Evolutionary conservation across 2,113 vertebrate species (phyloP).

Genomic region (Apaloderma vittatum): DNA sequence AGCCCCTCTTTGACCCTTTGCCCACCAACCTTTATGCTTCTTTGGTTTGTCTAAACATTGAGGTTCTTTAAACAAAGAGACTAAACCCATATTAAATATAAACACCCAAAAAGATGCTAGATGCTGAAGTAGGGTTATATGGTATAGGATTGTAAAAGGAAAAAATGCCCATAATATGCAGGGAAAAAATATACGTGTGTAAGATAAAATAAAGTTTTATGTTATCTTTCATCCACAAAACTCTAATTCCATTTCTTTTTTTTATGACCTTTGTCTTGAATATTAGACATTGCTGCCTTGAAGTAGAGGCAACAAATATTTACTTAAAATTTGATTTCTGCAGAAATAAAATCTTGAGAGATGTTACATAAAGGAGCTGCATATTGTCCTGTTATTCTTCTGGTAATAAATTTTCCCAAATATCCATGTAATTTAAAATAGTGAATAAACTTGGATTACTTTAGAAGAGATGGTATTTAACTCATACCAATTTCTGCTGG

Average conservation of each 20-base stretch:
- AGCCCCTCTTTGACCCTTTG: not conserved
- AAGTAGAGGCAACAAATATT: not conserved
- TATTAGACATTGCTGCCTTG: not conserved
- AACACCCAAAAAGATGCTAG: not conserved
- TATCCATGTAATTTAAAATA: not conserved
- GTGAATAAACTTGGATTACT: not conserved
- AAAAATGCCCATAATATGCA: too few relatives aligned
- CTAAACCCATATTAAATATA: not conserved
- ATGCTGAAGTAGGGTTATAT: not conserved
- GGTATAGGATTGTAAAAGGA: not conserved
- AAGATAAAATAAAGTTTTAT: not conserved
- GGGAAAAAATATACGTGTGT: not conserved
- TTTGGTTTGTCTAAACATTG: not conserved
- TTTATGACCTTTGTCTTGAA: not conserved
- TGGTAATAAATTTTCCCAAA: not conserved
- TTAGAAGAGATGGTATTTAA: not conserved
- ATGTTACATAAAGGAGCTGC: not conserved
- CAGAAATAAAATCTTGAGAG: not conserved
- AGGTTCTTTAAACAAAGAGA: not conserved
- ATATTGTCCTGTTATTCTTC: not conserved
- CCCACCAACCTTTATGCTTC: not conserved
- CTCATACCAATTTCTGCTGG: not conserved
- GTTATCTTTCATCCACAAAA: not conserved
- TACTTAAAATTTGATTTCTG: not conserved
- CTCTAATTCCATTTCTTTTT: not conserved